These are phyloP conservation scores for Luperina testacea DNA, from an alignment of 2,888 invertebrate genomes.

Conservation along the genomic window DNA sequence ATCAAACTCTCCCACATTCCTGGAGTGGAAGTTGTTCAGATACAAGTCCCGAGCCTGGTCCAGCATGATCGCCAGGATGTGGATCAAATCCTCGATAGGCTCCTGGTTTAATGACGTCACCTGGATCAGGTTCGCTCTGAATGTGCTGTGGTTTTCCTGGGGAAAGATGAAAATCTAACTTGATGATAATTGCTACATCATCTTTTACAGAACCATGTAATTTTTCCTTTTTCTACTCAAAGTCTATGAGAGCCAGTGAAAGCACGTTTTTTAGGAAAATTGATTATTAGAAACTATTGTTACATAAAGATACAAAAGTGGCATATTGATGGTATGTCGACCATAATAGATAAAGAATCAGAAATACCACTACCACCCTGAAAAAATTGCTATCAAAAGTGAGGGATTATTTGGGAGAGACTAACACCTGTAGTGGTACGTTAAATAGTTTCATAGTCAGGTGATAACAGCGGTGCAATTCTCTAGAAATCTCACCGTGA, in stretches of 20 bases:
- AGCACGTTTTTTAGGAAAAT: too few relatives aligned
- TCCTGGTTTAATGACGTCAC: slow-evolving; percentile 83
- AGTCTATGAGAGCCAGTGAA: not conserved
- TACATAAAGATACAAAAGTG: not conserved
- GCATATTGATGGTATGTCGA: not conserved
- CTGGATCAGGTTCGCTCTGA: slow-evolving; percentile 82
- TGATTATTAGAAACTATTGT: not conserved
- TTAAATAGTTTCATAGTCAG: not conserved
- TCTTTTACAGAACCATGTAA: not conserved
- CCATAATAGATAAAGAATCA: not conserved
- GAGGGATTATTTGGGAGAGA: not conserved
- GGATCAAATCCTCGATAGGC: slow-evolving; percentile 90
- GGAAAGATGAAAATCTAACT: not conserved
- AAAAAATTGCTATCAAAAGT: not conserved
- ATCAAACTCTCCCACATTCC: slow-evolving; percentile 75
- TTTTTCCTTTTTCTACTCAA: not conserved
- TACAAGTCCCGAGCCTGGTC: slow-evolving; percentile 92
- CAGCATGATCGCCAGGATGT: slow-evolving; percentile 91
- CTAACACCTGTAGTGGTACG: not conserved
- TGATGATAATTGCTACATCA: not conserved
- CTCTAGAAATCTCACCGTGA: too few relatives aligned
- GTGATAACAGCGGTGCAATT: too few relatives aligned
- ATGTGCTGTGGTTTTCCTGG: slow-evolving; percentile 83
- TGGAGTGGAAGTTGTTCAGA: slow-evolving; percentile 77
- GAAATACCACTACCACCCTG: not conserved